Conservation (phyloP, 1,140 invertebrate genomes). For the Brachionus manjavacas region DNA sequence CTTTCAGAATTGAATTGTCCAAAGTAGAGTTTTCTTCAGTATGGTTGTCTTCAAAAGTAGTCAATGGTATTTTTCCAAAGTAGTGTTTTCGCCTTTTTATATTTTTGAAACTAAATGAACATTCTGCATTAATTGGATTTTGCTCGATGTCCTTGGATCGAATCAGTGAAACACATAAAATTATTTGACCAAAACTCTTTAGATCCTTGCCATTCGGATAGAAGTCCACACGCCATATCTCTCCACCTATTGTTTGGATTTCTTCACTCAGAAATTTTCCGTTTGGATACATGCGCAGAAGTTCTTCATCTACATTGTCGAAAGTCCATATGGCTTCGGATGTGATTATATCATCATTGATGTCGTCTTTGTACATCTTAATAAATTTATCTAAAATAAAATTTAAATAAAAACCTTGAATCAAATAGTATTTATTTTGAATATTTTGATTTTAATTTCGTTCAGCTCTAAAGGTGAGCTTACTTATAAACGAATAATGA, state of each 20-base stretch:
- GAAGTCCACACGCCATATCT: conserved; percentile 6
- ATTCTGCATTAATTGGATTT: background rate
- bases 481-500: background rate
- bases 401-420: background rate
- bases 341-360: conserved; percentile 19
- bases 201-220: conserved; percentile 32
- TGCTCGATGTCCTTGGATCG: background rate
- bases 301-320: conserved; percentile 16
- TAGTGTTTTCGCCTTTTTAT: conserved; percentile 3
- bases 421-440: background rate
- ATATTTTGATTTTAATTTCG: background rate
- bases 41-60: background rate
- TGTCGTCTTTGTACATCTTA: conserved; percentile 4
- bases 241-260: background rate
- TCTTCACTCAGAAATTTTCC: conserved; percentile 14
- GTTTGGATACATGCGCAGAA: conserved; percentile 8
- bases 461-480: background rate
- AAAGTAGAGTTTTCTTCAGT: conserved; percentile 17
- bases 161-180: background rate
- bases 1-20: conserved; percentile 2
- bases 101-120: conserved; percentile 32
- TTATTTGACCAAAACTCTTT: conserved; percentile 5
- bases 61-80: conserved; percentile 17
- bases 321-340: conserved; percentile 33
- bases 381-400: background rate